Evolutionary conservation across 2,113 vertebrate genomes (phyloP).

Genomic region (Aegotheles bennettii): DNA sequence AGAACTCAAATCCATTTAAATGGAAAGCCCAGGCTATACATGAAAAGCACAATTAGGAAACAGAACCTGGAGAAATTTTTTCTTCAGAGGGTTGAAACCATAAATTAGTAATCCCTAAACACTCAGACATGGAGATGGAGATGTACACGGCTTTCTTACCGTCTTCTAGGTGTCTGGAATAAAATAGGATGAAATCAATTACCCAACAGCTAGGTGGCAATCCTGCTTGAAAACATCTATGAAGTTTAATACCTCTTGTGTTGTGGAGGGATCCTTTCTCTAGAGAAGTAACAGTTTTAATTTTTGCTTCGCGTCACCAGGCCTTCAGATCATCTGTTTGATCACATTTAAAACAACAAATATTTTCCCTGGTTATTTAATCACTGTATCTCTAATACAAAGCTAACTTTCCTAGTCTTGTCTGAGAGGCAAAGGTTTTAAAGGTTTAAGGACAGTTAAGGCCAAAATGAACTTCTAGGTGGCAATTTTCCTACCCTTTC

Average conservation of each 20-base stretch:
- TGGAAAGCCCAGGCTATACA: not conserved
- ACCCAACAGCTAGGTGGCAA: not conserved
- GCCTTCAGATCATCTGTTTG: not conserved
- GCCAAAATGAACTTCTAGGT: not conserved
- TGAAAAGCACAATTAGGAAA: not conserved
- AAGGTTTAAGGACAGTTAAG: not conserved
- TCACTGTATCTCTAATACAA: not conserved
- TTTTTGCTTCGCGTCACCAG: not conserved
- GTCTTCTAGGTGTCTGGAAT: not conserved
- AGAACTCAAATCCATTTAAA: not conserved
- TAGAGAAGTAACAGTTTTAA: not conserved
- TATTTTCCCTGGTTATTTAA: not conserved
- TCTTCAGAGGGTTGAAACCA: not conserved
- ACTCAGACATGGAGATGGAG: not conserved
- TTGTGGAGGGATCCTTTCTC: not conserved
- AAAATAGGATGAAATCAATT: not conserved
- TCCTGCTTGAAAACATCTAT: not conserved
- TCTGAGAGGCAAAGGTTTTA: not conserved
- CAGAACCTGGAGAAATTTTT: not conserved
- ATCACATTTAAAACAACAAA: not conserved
- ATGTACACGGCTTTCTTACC: not conserved
- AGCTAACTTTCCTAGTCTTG: not conserved
- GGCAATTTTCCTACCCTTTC: not conserved
- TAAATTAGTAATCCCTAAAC: not conserved
- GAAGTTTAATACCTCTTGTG: not conserved